These are phyloP conservation scores for Phaenicophaeus curvirostris DNA, from an alignment of 2,797 vertebrate genomes.

Conservation along the genomic window DNA sequence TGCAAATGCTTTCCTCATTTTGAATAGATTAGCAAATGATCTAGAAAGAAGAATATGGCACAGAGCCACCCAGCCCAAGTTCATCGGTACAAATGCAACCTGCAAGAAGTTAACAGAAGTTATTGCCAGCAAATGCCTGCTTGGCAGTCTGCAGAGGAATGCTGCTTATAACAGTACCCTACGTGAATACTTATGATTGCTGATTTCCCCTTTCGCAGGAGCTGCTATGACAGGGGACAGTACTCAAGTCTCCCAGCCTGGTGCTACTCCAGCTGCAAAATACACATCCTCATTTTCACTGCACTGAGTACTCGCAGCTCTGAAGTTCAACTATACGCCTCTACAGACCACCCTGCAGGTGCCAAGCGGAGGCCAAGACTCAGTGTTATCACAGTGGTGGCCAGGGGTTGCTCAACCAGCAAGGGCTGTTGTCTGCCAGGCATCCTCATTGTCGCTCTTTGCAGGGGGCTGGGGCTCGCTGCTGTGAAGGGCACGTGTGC, in stretches of 20 bases:
- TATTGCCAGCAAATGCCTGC: neutral
- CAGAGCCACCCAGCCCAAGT: neutral
- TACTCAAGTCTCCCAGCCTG: neutral
- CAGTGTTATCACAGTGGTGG: fast-evolving
- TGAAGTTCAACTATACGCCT: fast-evolving
- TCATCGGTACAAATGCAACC: fast-evolving
- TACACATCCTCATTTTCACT: fast-evolving
- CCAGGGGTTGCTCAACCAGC: fast-evolving
- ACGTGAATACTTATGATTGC: neutral
- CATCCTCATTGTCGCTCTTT: neutral
- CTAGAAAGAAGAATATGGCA: neutral
- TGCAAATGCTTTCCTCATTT: neutral
- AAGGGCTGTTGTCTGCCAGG: neutral
- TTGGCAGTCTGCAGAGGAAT: neutral
- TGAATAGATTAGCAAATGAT: neutral
- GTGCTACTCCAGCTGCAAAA: neutral
- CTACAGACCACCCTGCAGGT: neutral
- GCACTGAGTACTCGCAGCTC: neutral
- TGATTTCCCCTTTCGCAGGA: neutral
- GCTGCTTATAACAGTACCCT: neutral
- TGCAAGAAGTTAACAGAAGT: neutral
- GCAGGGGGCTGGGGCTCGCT: neutral
- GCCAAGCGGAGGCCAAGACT: neutral
- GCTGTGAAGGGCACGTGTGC: fast-evolving
- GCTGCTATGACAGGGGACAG: neutral